Base-by-base conservation (phyloP, 2,113 vertebrate genomes). In the Vulpes ferrilata region DNA sequence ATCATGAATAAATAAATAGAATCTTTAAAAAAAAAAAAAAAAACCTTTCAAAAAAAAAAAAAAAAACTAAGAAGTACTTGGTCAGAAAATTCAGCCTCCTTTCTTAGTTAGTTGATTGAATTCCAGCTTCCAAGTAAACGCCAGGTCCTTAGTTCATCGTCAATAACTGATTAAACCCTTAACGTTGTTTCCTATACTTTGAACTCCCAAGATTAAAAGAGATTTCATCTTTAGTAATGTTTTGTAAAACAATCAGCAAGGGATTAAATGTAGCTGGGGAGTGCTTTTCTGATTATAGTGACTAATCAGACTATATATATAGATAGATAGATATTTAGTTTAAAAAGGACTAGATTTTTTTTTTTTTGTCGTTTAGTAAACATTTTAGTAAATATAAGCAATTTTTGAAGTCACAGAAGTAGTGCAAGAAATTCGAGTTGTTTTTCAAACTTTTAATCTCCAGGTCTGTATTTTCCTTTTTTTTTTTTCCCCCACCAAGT, bases 341-440 rank as follows among this genome's bases (percentile, higher is more conserved):
- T 11, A 38, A 35, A 81, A 85, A 78, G 22, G 0, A 48, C 11
- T 51, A 13, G 60, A 4, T 69, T 86, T 30, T 86, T 92, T 30
- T 86, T 92, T 64, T n/a, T 92, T 64, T n/a, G 64, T 74, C 32
- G 17, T 8, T 43, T 91, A 60, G 25, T 62, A 84, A 93, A n/a
- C 53, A 27, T 43, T 43, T 8, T 43, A 93, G 25, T 62, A 88
- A 93, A n/a, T 43, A 27, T n/a, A 35, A 90, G 22, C 7, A 93
- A 19, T 84, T 87, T 16, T 12, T n/a, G 38, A 30, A 30, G 35
- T 78, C 38, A 57, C 81, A 88, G n/a, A 78, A 73, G 80, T 22
- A 57, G n/a, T 64, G 11, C 7, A 71, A 81, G 51, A 73, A 90
- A 64, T 85, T 78, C 3, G 79, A 60, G 22, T 19, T 94, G 59